A percentile compares a stretch with the other conserved stretches of the same genome.
phyloP scores from a whole-genome alignment of 1,140 invertebrate species.

The Chymomyza costata region DNA sequence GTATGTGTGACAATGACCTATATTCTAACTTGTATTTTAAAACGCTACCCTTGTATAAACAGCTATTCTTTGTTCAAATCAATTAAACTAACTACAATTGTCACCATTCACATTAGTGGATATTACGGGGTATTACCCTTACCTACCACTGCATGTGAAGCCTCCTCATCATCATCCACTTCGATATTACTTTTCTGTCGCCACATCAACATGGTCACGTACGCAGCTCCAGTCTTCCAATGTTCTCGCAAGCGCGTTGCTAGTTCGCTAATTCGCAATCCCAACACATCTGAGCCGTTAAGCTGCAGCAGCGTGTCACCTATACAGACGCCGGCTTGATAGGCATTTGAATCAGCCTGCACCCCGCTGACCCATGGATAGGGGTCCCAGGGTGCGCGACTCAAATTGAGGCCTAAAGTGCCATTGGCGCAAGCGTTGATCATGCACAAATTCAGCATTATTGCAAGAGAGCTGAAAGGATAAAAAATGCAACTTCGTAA shows the following conservation, averaged over 20 bases:
- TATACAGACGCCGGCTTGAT: conserved; percentile 61
- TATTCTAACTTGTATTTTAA: too few relatives aligned
- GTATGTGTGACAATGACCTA: too few relatives aligned
- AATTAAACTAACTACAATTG: too few relatives aligned
- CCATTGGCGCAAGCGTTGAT: conserved; percentile 66
- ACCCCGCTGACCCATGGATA: conserved; percentile 76
- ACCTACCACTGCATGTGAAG: conserved; percentile 59
- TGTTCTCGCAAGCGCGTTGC: conserved; percentile 63
- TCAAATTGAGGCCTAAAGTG: conserved; percentile 72
- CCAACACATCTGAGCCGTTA: conserved; percentile 70
- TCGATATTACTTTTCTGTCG: conserved; percentile 38
- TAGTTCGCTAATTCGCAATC: conserved; percentile 70
- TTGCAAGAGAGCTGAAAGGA: conserved; percentile 11
- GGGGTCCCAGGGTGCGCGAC: conserved; percentile 75
- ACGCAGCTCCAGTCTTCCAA: conserved; percentile 63
- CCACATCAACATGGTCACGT: conserved; percentile 67
- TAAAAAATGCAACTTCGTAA: too few relatives aligned
- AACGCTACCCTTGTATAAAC: too few relatives aligned
- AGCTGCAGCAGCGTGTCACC: conserved; percentile 75
- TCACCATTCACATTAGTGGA: too few relatives aligned
- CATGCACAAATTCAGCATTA: conserved; percentile 63
- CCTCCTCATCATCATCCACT: conserved; percentile 46
- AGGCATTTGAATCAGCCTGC: conserved; percentile 64
- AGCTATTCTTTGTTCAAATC: too few relatives aligned
- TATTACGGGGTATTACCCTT: too few relatives aligned